Conservation (phyloP, 2,888 invertebrate genomes). For the Timema podura region DNA sequence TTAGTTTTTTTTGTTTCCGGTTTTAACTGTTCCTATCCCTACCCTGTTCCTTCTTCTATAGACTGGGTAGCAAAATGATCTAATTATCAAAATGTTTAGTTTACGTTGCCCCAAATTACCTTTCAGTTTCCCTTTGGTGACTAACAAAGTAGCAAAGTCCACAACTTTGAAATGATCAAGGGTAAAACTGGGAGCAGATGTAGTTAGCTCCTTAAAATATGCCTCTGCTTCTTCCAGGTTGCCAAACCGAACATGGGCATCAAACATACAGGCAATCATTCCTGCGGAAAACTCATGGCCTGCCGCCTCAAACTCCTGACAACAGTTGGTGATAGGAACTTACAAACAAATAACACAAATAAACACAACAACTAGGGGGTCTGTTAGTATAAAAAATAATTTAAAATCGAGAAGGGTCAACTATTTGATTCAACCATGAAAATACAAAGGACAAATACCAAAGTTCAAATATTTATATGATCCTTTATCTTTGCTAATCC, state of each 20-base stretch:
- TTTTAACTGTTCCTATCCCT: not conserved
- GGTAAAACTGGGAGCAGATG: conserved; percentile 51
- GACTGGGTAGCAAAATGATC: too few relatives aligned
- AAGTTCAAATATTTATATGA: too few relatives aligned
- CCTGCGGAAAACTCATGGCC: conserved; percentile 55
- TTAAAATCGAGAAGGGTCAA: too few relatives aligned
- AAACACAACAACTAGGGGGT: too few relatives aligned
- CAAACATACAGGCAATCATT: conserved; percentile 61
- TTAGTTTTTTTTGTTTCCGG: not conserved
- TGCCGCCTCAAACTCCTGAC: conserved; percentile 47
- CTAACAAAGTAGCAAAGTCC: conserved; percentile 58
- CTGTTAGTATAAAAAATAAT: too few relatives aligned
- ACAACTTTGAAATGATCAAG: conserved; percentile 64
- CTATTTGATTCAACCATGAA: too few relatives aligned
- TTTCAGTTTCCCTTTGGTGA: conserved; percentile 47
- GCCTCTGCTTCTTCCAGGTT: conserved; percentile 53
- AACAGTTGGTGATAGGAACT: too few relatives aligned
- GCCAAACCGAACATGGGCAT: conserved; percentile 55
- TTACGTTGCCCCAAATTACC: conserved; percentile 31
- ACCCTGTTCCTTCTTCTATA: not conserved
- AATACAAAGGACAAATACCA: too few relatives aligned
- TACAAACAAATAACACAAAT: too few relatives aligned
- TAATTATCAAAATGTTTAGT: not conserved
- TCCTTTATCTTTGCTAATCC: too few relatives aligned
- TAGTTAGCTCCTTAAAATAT: conserved; percentile 51